phyloP scores from a whole-genome alignment of 2,888 invertebrate genomes.

The Sinhomidia bicolor region DNA sequence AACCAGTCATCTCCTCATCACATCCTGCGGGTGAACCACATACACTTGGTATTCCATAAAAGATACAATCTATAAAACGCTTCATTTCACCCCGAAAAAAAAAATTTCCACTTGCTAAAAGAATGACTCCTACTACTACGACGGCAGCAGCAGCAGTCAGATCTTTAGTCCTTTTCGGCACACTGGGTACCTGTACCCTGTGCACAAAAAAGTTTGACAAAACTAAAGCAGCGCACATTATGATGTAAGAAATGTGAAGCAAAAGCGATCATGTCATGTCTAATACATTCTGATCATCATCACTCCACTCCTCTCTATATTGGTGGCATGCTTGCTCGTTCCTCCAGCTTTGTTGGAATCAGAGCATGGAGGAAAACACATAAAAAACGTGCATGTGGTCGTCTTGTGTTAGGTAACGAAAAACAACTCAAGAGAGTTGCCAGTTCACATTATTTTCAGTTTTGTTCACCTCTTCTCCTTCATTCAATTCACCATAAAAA shows the following conservation, averaged over 20 bases:
- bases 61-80: background rate
- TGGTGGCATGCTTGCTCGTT: background rate
- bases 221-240: background rate
- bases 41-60: constrained; percentile 28
- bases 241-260: background rate
- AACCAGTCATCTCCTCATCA: constrained; percentile 41
- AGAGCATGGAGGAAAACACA: constrained; percentile 43
- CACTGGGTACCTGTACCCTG: background rate
- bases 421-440: background rate
- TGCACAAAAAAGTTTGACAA: background rate
- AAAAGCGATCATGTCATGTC: constrained; percentile 1
- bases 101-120: background rate
- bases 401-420: background rate
- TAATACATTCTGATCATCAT: background rate
- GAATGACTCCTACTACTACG: too few species aligned
- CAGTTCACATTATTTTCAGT: background rate
- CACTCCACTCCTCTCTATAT: background rate
- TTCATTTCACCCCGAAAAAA: constrained; percentile 18
- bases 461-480: constrained; percentile 29
- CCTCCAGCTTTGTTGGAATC: constrained; percentile 56
- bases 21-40: constrained; percentile 49
- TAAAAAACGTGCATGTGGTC: constrained; percentile 31
- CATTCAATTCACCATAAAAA: constrained; percentile 23
- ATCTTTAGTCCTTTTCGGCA: background rate
- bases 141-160: too few species aligned